Base-by-base conservation (phyloP, 1,140 invertebrate genomes). In the Cyclargus thomasi region DNA sequence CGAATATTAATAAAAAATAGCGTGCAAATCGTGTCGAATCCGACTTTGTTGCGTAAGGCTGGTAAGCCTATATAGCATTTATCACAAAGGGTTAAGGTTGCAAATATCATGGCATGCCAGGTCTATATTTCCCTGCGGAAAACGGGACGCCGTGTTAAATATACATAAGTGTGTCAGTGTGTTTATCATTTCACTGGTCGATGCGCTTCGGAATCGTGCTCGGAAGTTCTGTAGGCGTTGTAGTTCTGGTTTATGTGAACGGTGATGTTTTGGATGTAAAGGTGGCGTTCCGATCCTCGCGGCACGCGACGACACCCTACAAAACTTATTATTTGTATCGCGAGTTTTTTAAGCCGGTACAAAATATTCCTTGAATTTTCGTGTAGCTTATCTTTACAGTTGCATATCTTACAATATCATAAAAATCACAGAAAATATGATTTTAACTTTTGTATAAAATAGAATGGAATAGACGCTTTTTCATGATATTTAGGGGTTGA, bases 1-100 rank as follows among this genome's bases (percentile, higher is more conserved):
- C 55, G 55, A 59, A 59, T 59, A 22, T 59, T 59, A 59, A 59
- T 59, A 59, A 59, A 59, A 59, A 59, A 18, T n/a, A 16, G 1
- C 55, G 55, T 6, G 20, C 55, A 59, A 59, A 59, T 59, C 20
- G 55, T 59, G 55, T 59, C 55, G 21, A 59, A 21, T 20, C 55
- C 55, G 4, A 20, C 17, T 21, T 18, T 21, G 17, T 59, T 20
- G 14, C 20, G 8, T 20, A 55, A 59, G 10, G 8, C 2, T 7
- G 55, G 1, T 20, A 7, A 4, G 55, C 55, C 0, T 14, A 8
- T 14, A 47, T 2, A 8, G 39, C 14, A 8, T 47, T 2, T 47
- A 47, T 47, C 14, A 47, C 39, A 47, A 16, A 0, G 39, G 4
- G 6, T 0, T 47, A 47, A 0, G 39, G 39, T 47, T 2, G 39